phyloP scores from a whole-genome alignment of 2,113 vertebrate species.

The Engystomops pustulosus region DNA sequence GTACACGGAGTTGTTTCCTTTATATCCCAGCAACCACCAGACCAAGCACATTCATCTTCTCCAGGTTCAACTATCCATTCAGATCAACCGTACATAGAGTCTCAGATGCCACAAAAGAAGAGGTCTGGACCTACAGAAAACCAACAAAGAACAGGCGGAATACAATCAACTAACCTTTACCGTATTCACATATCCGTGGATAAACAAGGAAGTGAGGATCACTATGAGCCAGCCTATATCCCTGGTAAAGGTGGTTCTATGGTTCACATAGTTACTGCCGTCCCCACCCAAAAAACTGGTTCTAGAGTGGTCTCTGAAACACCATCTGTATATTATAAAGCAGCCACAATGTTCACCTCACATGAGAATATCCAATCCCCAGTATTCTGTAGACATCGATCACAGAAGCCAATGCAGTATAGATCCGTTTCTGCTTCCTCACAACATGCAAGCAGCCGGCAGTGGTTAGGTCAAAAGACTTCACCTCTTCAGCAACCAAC shows the following conservation, averaged over 20 bases:
- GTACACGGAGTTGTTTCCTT: background rate
- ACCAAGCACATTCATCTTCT: background rate
- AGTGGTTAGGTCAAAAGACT: background rate
- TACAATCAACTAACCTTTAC: background rate
- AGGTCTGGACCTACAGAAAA: background rate
- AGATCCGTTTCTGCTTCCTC: background rate
- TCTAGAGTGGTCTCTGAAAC: background rate
- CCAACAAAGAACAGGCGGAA: background rate
- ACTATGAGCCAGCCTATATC: background rate
- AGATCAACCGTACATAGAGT: background rate
- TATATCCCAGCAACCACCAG: background rate
- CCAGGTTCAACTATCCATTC: background rate
- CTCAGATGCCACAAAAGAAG: background rate
- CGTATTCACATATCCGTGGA: background rate
- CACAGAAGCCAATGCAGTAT: background rate
- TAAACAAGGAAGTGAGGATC: background rate
- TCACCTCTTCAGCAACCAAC: background rate
- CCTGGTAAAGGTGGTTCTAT: background rate
- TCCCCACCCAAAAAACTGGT: background rate
- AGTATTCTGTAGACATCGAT: background rate
- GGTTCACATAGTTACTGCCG: background rate
- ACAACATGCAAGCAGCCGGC: background rate
- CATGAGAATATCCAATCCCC: background rate
- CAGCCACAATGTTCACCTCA: background rate
- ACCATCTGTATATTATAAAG: background rate